These are phyloP conservation scores for Harpalus rufipes DNA, from an alignment of 2,888 invertebrate genomes.

Conservation along the genomic window DNA sequence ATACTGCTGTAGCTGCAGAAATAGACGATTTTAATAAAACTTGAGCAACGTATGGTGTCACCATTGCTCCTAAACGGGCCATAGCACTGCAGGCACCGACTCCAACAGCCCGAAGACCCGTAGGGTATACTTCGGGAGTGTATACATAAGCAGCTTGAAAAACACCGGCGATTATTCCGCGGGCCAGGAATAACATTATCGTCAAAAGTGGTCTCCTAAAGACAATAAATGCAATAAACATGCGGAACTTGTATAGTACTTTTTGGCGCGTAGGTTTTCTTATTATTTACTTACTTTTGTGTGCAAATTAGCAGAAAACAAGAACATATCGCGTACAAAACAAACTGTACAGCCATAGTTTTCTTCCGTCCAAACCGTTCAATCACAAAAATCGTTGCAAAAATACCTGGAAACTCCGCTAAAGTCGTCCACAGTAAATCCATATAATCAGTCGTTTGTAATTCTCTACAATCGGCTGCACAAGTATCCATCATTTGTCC, in stretches of 20 bases:
- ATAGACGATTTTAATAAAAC: slow-evolving; percentile 88
- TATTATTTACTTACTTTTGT: slow-evolving; percentile 81
- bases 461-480: slow-evolving; percentile 84
- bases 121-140: slow-evolving; percentile 97
- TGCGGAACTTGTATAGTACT: too few species aligned
- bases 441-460: slow-evolving; percentile 93
- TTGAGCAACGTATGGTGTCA: slow-evolving; percentile 96
- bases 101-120: slow-evolving; percentile 91
- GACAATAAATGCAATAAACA: too few species aligned
- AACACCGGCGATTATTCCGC: slow-evolving; percentile 95
- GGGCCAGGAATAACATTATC: slow-evolving; percentile 90
- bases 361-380: slow-evolving; percentile 93
- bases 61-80: slow-evolving; percentile 94
- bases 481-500: slow-evolving; percentile 78
- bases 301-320: slow-evolving; percentile 87
- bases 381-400: slow-evolving; percentile 92
- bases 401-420: slow-evolving; percentile 96
- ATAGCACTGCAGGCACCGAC: slow-evolving; percentile 96
- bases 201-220: slow-evolving; percentile 87
- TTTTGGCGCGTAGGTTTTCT: too few species aligned
- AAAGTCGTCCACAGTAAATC: slow-evolving; percentile 96
- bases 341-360: slow-evolving; percentile 96
- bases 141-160: slow-evolving; percentile 98
- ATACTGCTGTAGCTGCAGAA: slow-evolving; percentile 86
- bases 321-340: slow-evolving; percentile 88